These are phyloP conservation scores for Indri indri DNA, from an alignment of 2,113 vertebrate genomes.

Conservation along the genomic window DNA sequence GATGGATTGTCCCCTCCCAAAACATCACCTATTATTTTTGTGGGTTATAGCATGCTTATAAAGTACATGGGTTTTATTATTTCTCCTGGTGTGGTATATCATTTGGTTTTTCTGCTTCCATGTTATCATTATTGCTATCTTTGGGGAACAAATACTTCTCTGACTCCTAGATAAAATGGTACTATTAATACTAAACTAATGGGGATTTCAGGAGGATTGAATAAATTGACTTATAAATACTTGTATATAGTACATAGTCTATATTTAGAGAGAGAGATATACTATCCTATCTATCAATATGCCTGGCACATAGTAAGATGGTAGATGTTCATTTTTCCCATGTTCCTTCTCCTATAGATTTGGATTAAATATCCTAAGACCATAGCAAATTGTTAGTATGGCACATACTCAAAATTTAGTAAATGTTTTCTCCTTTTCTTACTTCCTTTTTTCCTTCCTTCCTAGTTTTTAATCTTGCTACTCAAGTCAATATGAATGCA, in stretches of 20 bases:
- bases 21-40: neutral
- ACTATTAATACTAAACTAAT: neutral
- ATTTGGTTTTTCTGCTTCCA: neutral
- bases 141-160: neutral
- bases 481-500: neutral
- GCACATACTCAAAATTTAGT: neutral
- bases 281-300: neutral
- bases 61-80: neutral
- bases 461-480: neutral
- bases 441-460: neutral
- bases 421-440: neutral
- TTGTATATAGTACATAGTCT: neutral
- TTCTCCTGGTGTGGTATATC: neutral
- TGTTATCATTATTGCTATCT: neutral
- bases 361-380: neutral
- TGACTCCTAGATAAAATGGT: neutral
- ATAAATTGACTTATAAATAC: neutral
- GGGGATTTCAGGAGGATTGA: neutral
- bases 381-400: neutral
- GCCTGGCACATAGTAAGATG: neutral
- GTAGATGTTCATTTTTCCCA: neutral
- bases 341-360: neutral
- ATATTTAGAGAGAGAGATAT: neutral
- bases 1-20: neutral
- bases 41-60: neutral